These are phyloP conservation scores for Triops cancriformis DNA, from an alignment of 1,140 invertebrate species.

Conservation along the genomic window DNA sequence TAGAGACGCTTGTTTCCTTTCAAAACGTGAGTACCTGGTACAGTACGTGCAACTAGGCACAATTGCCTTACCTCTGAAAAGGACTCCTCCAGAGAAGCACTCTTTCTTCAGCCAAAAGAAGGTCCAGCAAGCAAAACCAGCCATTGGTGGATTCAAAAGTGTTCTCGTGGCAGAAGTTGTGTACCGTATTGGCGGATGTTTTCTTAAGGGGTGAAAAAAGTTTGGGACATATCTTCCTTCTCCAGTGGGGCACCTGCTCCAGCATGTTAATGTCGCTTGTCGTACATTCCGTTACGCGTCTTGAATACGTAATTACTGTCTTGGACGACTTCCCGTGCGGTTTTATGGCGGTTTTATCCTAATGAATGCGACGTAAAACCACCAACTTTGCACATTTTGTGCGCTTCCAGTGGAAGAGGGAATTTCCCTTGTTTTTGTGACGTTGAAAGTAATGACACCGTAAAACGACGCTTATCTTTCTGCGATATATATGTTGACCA, in stretches of 20 bases:
- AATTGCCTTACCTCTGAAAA: neutral
- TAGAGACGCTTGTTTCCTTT: neutral
- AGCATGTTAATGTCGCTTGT: constrained; percentile 2
- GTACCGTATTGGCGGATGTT: no score
- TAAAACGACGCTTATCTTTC: no score
- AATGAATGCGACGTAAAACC: neutral
- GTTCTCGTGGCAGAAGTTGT: no score
- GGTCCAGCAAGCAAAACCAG: no score
- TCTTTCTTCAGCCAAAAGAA: neutral
- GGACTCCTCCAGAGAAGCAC: neutral
- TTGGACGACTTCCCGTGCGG: neutral
- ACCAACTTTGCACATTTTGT: neutral
- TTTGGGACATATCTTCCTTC: no score
- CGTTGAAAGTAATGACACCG: no score
- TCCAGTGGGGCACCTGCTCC: neutral
- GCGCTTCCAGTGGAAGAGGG: neutral
- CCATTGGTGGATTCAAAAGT: no score
- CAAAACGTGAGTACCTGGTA: neutral
- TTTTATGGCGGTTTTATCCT: neutral
- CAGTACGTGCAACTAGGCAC: neutral
- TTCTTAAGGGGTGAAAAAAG: no score
- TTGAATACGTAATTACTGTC: neutral
- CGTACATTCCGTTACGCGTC: neutral
- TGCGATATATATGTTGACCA: no score
- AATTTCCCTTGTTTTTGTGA: no score